These are phyloP conservation scores for Euglossa dilemma DNA, from an alignment of 1,140 invertebrate genomes.

Conservation along the genomic window DNA sequence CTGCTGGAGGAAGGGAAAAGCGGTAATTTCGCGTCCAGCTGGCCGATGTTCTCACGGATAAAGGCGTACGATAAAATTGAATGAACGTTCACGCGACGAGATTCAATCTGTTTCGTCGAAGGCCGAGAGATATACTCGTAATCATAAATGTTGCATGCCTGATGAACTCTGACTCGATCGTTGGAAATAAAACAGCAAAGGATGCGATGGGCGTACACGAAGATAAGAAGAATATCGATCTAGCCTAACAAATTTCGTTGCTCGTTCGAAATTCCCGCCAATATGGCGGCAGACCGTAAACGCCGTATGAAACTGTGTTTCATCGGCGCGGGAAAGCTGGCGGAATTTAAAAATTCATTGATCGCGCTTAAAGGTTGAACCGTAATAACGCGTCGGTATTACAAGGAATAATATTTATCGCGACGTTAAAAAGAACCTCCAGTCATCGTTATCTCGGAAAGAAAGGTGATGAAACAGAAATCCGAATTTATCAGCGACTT, in stretches of 20 bases:
- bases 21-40: background rate
- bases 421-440: no score
- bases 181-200: slow-evolving; percentile 24
- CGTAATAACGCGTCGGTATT: no score
- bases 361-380: no score
- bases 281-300: background rate
- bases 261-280: background rate
- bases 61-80: slow-evolving; percentile 27
- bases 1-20: background rate
- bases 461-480: no score
- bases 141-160: slow-evolving; percentile 41
- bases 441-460: no score
- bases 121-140: slow-evolving; percentile 16
- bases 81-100: slow-evolving; percentile 19
- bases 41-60: slow-evolving; percentile 33
- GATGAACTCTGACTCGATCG: slow-evolving; percentile 52
- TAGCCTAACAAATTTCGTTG: background rate
- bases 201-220: background rate
- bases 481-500: no score
- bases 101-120: slow-evolving; percentile 34
- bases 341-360: no score
- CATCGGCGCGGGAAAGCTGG: background rate
- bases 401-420: no score
- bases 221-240: slow-evolving; percentile 12
- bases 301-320: background rate